phyloP scores from a whole-genome alignment of 2,888 invertebrate genomes.

The Catocala nupta region DNA sequence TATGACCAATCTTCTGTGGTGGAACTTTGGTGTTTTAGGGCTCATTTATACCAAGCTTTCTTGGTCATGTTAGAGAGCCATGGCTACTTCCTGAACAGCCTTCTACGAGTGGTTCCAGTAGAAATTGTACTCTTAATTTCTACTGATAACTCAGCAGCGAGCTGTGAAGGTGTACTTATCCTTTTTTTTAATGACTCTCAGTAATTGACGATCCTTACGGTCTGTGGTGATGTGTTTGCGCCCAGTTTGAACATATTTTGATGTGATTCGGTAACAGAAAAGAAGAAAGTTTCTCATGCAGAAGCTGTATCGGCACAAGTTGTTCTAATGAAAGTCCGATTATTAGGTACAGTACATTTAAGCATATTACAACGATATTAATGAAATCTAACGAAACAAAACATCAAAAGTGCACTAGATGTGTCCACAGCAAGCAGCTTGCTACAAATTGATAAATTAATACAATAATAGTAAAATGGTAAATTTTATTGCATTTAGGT shows the following conservation, averaged over 20 bases:
- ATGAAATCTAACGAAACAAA: neutral
- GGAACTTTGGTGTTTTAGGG: constrained; percentile 7
- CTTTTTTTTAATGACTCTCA: neutral
- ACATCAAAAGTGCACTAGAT: neutral
- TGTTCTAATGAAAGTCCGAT: neutral
- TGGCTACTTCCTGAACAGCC: constrained; percentile 27
- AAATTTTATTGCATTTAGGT: neutral
- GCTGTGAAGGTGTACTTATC: neutral
- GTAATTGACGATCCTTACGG: neutral
- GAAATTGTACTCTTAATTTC: constrained; percentile 11
- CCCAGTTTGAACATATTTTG: neutral
- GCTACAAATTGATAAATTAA: too few relatives aligned
- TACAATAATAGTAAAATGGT: neutral
- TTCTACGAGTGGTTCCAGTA: constrained; percentile 13
- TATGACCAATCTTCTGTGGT: constrained; percentile 7
- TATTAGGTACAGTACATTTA: neutral
- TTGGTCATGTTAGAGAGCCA: constrained; percentile 29
- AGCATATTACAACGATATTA: neutral
- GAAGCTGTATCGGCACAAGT: neutral
- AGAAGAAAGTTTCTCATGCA: neutral
- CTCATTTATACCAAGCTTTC: constrained; percentile 6
- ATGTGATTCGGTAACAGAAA: neutral
- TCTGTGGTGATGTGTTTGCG: neutral
- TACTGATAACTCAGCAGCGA: neutral
- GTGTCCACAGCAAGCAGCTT: too few relatives aligned